phyloP scores from a whole-genome alignment of 2,797 vertebrate species.

The Betta splendens region DNA sequence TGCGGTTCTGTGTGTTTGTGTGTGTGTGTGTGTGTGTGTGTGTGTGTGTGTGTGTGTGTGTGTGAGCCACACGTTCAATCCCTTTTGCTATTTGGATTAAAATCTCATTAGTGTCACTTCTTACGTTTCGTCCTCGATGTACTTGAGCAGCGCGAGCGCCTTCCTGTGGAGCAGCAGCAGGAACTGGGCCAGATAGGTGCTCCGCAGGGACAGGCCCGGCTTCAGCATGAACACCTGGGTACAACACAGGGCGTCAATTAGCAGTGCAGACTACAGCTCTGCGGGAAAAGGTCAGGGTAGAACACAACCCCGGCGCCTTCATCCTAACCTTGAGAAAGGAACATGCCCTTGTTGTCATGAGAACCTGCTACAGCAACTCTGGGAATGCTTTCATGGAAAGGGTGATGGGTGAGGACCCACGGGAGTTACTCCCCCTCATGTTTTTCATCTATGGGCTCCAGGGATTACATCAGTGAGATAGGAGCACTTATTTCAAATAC shows the following conservation, averaged over 20 bases:
- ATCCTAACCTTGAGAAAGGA: conserved; percentile 51
- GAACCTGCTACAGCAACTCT: conserved; percentile 12
- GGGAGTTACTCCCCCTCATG: conserved; percentile 6
- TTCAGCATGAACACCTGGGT: conserved; percentile 95
- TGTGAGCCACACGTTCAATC: conserved; percentile 14
- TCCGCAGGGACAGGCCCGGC: conserved; percentile 91
- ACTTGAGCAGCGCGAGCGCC: conserved; percentile 95
- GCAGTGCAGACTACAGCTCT: conserved; percentile 19
- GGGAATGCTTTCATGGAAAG: neutral
- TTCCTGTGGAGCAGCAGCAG: conserved; percentile 95
- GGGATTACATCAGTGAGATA: conserved; percentile 1
- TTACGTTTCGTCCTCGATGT: conserved; percentile 99
- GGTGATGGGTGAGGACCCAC: conserved; percentile 1
- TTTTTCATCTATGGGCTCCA: conserved; percentile 3
- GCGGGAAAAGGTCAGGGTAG: conserved; percentile 12
- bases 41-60: neutral
- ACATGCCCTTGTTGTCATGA: conserved; percentile 11
- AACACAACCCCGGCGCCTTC: conserved; percentile 13
- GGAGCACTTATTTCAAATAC: conserved; percentile 2
- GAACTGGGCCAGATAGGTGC: conserved; percentile 94
- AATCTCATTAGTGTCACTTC: conserved; percentile 56
- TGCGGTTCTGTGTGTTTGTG: neutral
- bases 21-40: neutral
- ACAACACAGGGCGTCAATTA: conserved; percentile 68
- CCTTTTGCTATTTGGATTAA: conserved; percentile 22